These are phyloP conservation scores for Oxyruncus cristatus DNA, from an alignment of 2,113 vertebrate genomes.

Conservation along the genomic window DNA sequence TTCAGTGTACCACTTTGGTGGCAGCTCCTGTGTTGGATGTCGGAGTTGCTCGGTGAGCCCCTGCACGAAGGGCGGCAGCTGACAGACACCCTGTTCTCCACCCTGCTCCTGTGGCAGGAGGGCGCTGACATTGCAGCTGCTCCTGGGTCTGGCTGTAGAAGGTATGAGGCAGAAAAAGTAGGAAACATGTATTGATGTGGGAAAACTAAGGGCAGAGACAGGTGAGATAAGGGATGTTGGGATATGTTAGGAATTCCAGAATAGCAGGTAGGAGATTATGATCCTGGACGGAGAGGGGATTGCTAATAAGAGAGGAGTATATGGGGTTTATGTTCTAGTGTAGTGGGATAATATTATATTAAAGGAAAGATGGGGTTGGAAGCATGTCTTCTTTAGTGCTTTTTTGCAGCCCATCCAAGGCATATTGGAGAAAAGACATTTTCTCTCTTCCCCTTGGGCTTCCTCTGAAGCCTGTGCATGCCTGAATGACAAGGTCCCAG, in stretches of 20 bases:
- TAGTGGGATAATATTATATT: not conserved
- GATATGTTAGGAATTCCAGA: not conserved
- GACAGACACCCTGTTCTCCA: not conserved
- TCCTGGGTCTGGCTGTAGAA: not conserved
- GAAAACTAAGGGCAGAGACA: not conserved
- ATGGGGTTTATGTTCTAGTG: not conserved
- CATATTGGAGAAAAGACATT: not conserved
- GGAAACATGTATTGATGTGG: not conserved
- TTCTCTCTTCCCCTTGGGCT: not conserved
- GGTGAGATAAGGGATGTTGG: not conserved
- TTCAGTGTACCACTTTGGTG: not conserved
- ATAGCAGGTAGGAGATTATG: not conserved
- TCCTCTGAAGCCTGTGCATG: not conserved
- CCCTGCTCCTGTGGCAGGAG: not conserved
- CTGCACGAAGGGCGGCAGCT: not conserved
- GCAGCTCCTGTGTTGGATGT: not conserved
- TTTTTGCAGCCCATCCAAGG: not conserved
- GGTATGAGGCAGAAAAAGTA: not conserved
- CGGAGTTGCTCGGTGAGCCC: not conserved
- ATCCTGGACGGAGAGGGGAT: not conserved
- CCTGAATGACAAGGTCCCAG: not conserved
- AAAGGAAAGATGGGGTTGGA: not conserved
- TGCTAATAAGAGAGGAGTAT: not conserved
- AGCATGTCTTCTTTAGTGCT: not conserved
- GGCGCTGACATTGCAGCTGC: accelerated